These are phyloP conservation scores for Neolamprologus ventralis DNA, from an alignment of 2,113 vertebrate species.

Conservation along the genomic window DNA sequence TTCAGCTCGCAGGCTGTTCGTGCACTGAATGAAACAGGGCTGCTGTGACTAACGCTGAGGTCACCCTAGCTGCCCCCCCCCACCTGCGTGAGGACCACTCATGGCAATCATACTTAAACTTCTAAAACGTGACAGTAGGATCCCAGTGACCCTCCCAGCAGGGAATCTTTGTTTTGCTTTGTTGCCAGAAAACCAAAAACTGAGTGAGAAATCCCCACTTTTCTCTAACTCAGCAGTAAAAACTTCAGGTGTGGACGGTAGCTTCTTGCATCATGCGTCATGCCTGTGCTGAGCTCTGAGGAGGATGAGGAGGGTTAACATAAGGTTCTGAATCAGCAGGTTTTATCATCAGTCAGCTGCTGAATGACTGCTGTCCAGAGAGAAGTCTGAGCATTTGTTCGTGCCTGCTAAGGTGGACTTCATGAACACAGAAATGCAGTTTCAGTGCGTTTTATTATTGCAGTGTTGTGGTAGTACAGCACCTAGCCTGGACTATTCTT, in stretches of 20 bases:
- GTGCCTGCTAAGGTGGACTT: background rate
- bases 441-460: background rate
- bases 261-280: background rate
- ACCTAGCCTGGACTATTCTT: background rate
- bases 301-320: background rate
- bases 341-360: accelerated
- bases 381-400: background rate
- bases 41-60: background rate
- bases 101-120: background rate
- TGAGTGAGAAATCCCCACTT: background rate
- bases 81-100: background rate
- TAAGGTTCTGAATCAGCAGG: background rate
- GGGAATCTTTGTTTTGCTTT: background rate
- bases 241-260: background rate
- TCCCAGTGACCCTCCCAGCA: background rate
- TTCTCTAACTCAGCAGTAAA: background rate
- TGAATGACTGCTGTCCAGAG: background rate
- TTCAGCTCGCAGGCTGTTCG: accelerated
- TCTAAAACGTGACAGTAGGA: background rate
- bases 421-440: background rate
- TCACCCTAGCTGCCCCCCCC: background rate
- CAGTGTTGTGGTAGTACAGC: background rate
- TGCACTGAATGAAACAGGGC: background rate
- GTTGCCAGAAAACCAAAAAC: background rate
- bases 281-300: background rate